These are phyloP conservation scores for Spodoptera litura DNA, from an alignment of 1,140 invertebrate genomes.

Conservation along the genomic window DNA sequence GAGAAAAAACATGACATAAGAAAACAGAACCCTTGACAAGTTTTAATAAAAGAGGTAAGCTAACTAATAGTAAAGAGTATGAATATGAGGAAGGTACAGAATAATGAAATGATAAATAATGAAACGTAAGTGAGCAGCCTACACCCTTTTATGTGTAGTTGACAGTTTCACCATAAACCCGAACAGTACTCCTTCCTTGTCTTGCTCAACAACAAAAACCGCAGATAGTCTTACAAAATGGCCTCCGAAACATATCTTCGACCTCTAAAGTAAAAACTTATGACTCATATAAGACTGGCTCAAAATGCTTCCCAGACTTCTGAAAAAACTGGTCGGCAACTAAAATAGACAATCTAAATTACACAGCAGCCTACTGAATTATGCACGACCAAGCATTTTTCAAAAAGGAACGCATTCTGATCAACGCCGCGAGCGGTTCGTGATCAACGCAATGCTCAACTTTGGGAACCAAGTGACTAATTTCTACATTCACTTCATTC, in stretches of 20 bases:
- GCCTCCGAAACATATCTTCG: too few species aligned
- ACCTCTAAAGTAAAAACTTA: not conserved
- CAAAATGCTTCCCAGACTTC: not conserved
- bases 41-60: too few species aligned
- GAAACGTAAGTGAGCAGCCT: too few species aligned
- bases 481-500: constrained; percentile 42
- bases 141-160: too few species aligned
- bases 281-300: not conserved
- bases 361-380: constrained; percentile 22
- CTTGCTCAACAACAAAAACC: too few species aligned
- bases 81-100: too few species aligned
- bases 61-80: too few species aligned
- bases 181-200: not conserved
- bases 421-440: constrained; percentile 30
- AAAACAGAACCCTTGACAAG: too few species aligned
- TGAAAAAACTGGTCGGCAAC: not conserved
- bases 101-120: too few species aligned
- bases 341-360: constrained; percentile 23
- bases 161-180: too few species aligned
- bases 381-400: constrained; percentile 37
- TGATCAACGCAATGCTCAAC: constrained; percentile 34
- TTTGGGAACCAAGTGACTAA: constrained; percentile 34
- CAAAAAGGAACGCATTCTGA: constrained; percentile 34
- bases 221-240: too few species aligned
- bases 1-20: too few species aligned